Conservation (phyloP, 2,113 vertebrate species). For the Lasiurus cinereus region DNA sequence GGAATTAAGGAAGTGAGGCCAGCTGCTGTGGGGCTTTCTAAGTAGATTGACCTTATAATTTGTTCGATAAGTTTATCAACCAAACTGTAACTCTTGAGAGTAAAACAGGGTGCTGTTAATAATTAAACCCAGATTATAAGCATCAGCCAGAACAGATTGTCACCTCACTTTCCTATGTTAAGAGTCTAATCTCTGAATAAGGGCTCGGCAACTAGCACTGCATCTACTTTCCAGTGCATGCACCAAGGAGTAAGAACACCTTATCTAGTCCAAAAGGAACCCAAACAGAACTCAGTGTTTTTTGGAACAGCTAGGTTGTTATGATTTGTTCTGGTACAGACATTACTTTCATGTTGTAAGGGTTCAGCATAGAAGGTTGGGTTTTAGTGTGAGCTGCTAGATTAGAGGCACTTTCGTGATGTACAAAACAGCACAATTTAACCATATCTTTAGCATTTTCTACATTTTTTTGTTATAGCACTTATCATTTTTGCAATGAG, state of each 20-base stretch:
- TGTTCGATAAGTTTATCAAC: neutral
- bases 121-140: neutral
- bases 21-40: neutral
- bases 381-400: neutral
- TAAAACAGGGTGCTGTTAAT: neutral
- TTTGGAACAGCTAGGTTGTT: neutral
- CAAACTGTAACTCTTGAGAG: neutral
- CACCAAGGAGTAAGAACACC: neutral
- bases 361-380: neutral
- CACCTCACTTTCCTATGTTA: neutral
- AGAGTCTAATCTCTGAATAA: neutral
- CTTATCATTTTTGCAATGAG: slow-evolving; percentile 11
- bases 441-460: neutral
- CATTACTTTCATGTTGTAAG: neutral
- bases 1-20: neutral
- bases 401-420: neutral
- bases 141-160: neutral
- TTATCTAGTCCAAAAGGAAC: neutral
- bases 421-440: neutral
- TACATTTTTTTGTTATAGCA: neutral
- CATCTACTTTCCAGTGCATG: neutral
- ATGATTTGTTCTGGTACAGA: neutral
- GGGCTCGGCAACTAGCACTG: neutral
- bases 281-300: neutral
- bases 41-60: neutral